These are phyloP conservation scores for Germaria angustata DNA, from an alignment of 2,888 invertebrate genomes.

Conservation along the genomic window DNA sequence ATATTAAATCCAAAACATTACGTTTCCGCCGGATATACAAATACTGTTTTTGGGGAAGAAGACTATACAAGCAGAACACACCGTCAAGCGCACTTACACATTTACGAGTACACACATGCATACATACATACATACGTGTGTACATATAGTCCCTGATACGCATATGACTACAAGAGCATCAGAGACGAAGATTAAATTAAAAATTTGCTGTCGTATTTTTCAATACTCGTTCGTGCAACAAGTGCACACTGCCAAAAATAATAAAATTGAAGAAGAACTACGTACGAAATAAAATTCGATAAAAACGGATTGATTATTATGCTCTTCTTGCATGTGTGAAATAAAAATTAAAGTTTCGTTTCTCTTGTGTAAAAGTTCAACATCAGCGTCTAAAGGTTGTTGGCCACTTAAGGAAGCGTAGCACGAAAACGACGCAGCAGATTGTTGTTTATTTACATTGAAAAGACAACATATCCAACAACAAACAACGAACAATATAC, in stretches of 20 bases:
- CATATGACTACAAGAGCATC: not conserved
- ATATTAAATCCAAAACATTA: conserved; percentile 60
- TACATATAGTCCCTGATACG: too few relatives aligned
- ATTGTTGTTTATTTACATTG: conserved; percentile 28
- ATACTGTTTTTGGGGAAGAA: conserved; percentile 63
- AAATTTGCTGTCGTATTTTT: conserved; percentile 61
- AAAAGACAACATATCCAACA: not conserved
- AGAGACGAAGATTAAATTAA: conserved; percentile 25
- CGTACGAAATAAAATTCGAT: conserved; percentile 10
- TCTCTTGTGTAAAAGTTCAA: conserved; percentile 45
- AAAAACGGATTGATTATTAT: conserved; percentile 47
- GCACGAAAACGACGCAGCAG: conserved; percentile 5
- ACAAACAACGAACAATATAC: not conserved
- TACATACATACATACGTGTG: too few relatives aligned
- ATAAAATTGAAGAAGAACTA: conserved; percentile 33
- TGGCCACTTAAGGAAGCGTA: conserved; percentile 57
- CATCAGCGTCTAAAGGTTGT: conserved; percentile 65
- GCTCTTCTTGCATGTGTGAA: conserved; percentile 37
- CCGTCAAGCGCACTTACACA: not conserved
- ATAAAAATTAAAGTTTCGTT: conserved; percentile 32
- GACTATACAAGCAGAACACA: conserved; percentile 17
- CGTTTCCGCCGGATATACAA: conserved; percentile 75
- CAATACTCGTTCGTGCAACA: conserved; percentile 67
- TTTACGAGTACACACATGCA: not conserved
- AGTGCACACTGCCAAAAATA: conserved; percentile 70